A percentile compares a stretch with the other conserved stretches of the same genome.
phyloP scores from a whole-genome alignment of 2,113 vertebrate species.

The Halcyon malimbica region DNA sequence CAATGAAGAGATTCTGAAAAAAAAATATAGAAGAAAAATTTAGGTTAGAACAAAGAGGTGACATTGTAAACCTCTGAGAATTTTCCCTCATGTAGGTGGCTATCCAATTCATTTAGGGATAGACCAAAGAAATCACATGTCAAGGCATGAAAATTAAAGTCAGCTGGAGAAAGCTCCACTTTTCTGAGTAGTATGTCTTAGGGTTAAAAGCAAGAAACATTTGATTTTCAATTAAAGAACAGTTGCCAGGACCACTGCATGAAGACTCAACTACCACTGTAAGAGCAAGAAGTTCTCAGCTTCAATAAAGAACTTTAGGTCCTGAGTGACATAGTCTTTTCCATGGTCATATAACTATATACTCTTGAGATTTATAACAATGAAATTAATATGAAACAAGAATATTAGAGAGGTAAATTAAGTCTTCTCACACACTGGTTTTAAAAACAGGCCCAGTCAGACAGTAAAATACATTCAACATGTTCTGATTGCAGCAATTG shows the following conservation, averaged over 20 bases:
- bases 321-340: not conserved
- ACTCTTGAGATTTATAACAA: not conserved
- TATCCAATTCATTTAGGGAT: not conserved
- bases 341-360: not conserved
- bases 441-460: not conserved
- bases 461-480: not conserved
- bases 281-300: not conserved
- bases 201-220: not conserved
- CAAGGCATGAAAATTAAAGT: not conserved
- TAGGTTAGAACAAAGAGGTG: not conserved
- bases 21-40: not conserved
- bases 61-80: not conserved
- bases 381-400: accelerated
- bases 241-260: not conserved
- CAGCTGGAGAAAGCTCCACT: not conserved
- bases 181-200: not conserved
- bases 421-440: accelerated
- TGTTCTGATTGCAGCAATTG: not conserved
- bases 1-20: not conserved
- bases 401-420: accelerated
- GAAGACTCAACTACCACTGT: not conserved
- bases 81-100: not conserved
- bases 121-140: constrained; percentile 3
- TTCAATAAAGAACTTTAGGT: not conserved
- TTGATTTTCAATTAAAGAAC: not conserved